Conservation (phyloP, 2,888 invertebrate genomes). For the Clistopyga incitator region DNA sequence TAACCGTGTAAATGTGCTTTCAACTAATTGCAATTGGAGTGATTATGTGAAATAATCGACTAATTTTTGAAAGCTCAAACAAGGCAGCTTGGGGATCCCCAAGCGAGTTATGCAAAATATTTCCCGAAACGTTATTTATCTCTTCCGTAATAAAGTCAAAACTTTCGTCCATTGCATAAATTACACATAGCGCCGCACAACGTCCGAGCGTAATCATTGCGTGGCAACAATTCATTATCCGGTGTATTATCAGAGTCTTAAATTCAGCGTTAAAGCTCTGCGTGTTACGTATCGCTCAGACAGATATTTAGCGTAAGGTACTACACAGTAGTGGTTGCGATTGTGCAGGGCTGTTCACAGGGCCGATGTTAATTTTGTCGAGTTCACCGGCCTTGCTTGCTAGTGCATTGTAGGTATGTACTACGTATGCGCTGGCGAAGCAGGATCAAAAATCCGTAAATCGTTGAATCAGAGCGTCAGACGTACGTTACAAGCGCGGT, state of each 20-base stretch:
- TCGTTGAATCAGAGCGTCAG: constrained; percentile 34
- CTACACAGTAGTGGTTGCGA: constrained; percentile 22
- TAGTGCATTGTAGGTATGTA: not conserved
- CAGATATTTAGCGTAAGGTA: constrained; percentile 52
- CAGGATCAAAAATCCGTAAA: constrained; percentile 51
- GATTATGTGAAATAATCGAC: not conserved
- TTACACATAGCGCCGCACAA: not conserved
- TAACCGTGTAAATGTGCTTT: too few relatives aligned
- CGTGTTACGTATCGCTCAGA: constrained; percentile 65
- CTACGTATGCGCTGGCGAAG: not conserved
- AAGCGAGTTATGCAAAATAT: not conserved
- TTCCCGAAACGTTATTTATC: not conserved
- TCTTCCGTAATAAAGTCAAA: constrained; percentile 27
- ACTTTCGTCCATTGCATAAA: constrained; percentile 28
- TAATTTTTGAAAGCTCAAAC: not conserved
- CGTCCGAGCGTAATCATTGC: constrained; percentile 55
- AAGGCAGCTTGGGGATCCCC: not conserved
- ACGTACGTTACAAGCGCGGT: constrained; percentile 25
- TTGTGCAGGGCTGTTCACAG: constrained; percentile 39
- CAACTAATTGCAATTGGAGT: too few relatives aligned
- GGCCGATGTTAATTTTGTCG: constrained; percentile 48
- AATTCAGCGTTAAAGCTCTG: constrained; percentile 65
- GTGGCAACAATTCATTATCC: constrained; percentile 66
- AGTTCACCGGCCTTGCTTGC: constrained; percentile 48
- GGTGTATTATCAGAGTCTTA: constrained; percentile 61